phyloP scores from a whole-genome alignment of 2,888 invertebrate genomes.

The Cylloceria caligata region DNA sequence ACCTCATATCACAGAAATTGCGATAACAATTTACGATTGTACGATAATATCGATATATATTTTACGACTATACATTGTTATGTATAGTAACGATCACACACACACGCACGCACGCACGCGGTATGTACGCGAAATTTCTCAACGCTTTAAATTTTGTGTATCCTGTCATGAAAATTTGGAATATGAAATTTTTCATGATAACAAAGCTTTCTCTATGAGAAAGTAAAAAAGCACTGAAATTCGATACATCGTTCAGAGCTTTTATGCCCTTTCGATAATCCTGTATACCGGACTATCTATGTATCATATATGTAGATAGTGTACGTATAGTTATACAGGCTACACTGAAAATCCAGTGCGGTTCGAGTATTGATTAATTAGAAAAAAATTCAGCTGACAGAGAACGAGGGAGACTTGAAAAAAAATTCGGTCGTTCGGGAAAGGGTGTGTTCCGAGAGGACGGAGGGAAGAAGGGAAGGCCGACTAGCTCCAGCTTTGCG shows the following conservation, averaged over 20 bases:
- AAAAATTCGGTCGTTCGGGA: conserved; percentile 62
- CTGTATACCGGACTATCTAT: not conserved
- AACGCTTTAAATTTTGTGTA: too few species aligned
- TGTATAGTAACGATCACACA: too few species aligned
- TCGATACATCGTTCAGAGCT: not conserved
- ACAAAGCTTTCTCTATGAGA: too few species aligned
- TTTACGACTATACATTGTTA: too few species aligned
- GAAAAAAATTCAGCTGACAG: conserved; percentile 62
- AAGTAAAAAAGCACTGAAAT: too few species aligned
- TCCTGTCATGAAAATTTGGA: too few species aligned
- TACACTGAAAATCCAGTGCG: conserved; percentile 39
- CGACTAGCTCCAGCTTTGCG: conserved; percentile 60
- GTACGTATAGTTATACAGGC: not conserved
- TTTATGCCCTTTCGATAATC: not conserved
- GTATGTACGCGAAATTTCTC: too few species aligned
- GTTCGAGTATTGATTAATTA: conserved; percentile 75
- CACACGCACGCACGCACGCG: too few species aligned
- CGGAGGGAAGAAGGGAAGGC: conserved; percentile 54
- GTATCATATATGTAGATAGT: not conserved
- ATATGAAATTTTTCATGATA: too few species aligned
- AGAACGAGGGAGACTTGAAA: conserved; percentile 60
- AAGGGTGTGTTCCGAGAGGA: conserved; percentile 28
- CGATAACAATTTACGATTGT: too few species aligned
- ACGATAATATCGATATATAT: too few species aligned
- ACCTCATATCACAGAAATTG: too few species aligned